Conservation (phyloP, 2,113 vertebrate genomes). For the Hippocampus abdominalis region DNA sequence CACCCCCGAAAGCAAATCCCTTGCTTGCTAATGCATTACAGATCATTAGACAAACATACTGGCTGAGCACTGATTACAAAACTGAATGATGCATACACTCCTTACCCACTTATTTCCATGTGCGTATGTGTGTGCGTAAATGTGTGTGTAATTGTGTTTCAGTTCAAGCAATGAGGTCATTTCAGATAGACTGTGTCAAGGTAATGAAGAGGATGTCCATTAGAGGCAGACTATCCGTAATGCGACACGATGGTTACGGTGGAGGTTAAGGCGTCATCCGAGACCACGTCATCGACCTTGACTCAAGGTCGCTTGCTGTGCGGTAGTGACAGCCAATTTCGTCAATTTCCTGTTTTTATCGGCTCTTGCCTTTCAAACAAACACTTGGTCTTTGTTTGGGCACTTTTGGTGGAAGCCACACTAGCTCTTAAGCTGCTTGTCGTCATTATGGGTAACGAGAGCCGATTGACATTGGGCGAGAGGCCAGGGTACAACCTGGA, state of each 20-base stretch:
- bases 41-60: conserved; percentile 59
- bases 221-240: conserved; percentile 42
- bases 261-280: conserved; percentile 18
- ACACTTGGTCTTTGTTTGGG: neutral
- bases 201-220: conserved; percentile 37
- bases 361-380: neutral
- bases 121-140: conserved; percentile 14
- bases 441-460: too few relatives aligned
- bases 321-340: neutral
- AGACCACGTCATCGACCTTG: conserved; percentile 15
- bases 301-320: conserved; percentile 19
- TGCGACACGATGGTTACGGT: conserved; percentile 29
- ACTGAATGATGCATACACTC: conserved; percentile 47
- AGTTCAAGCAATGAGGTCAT: conserved; percentile 27
- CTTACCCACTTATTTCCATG: conserved; percentile 7
- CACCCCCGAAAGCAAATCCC: conserved; percentile 30
- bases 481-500: too few relatives aligned
- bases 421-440: too few relatives aligned
- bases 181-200: conserved; percentile 14
- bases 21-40: conserved; percentile 45
- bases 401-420: too few relatives aligned
- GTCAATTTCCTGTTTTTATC: neutral
- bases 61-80: conserved; percentile 43
- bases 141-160: conserved; percentile 2
- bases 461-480: too few relatives aligned